These are phyloP conservation scores for Meta bourneti DNA, from an alignment of 2,888 invertebrate species.

Conservation along the genomic window DNA sequence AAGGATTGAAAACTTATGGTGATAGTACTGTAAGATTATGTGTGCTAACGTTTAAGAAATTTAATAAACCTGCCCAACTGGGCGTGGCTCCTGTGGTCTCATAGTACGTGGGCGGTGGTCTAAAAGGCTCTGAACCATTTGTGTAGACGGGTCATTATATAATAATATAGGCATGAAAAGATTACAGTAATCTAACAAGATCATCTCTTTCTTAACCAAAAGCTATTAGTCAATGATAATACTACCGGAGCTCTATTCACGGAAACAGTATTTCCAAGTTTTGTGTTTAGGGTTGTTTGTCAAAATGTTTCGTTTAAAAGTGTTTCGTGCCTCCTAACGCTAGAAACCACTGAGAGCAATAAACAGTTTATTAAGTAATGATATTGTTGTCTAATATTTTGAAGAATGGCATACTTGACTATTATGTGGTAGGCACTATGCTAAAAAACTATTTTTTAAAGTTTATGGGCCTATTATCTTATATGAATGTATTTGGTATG, in stretches of 20 bases:
- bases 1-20: too few species aligned
- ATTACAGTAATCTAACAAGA: not conserved
- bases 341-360: too few species aligned
- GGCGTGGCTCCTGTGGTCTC: not conserved
- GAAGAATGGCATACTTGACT: too few species aligned
- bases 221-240: not conserved
- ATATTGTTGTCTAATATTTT: too few species aligned
- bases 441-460: too few species aligned
- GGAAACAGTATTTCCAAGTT: not conserved
- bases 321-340: too few species aligned
- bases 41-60: not conserved
- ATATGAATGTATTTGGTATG: too few species aligned
- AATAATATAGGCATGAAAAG: not conserved
- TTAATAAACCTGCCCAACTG: not conserved
- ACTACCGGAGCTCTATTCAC: not conserved
- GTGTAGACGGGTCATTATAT: not conserved
- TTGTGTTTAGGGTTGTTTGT: too few species aligned
- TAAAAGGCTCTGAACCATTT: not conserved
- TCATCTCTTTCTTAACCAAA: not conserved
- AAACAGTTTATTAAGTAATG: too few species aligned
- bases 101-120: not conserved
- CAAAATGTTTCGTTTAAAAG: too few species aligned
- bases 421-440: too few species aligned
- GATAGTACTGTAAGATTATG: not conserved
- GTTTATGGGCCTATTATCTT: too few species aligned